phyloP scores from a whole-genome alignment of 2,888 invertebrate species.

The Chydorus sphaericus region DNA sequence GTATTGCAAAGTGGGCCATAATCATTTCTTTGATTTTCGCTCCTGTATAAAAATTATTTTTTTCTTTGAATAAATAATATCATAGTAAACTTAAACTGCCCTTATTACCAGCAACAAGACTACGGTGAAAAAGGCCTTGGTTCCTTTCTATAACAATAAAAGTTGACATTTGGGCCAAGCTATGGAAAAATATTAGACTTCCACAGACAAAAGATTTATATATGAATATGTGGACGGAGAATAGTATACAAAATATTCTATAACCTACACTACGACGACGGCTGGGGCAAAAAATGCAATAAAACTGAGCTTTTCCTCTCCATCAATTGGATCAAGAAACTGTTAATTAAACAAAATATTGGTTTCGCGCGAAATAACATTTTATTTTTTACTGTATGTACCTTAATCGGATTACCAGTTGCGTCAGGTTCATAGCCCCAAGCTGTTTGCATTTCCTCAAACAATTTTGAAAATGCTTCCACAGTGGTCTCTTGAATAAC shows the following conservation, averaged over 20 bases:
- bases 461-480: constrained; percentile 14
- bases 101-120: constrained; percentile 28
- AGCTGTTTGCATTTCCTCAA: constrained; percentile 6
- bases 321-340: constrained; percentile 20
- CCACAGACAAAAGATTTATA: neutral
- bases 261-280: constrained; percentile 25
- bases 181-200: constrained; percentile 33
- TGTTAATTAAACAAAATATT: constrained; percentile 7
- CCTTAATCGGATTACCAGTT: constrained; percentile 13
- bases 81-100: neutral
- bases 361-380: neutral
- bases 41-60: no score
- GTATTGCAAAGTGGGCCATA: constrained; percentile 82
- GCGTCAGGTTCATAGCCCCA: constrained; percentile 13
- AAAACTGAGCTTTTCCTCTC: constrained; percentile 26
- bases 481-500: constrained; percentile 12
- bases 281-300: constrained; percentile 36
- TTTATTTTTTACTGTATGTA: neutral
- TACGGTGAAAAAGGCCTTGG: constrained; percentile 30
- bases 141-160: constrained; percentile 26
- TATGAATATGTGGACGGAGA: neutral
- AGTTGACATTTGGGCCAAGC: constrained; percentile 32
- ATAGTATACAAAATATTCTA: no score
- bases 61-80: no score
- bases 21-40: constrained; percentile 82